These are phyloP conservation scores for Acleris holmiana DNA, from an alignment of 2,888 invertebrate genomes.

Conservation along the genomic window DNA sequence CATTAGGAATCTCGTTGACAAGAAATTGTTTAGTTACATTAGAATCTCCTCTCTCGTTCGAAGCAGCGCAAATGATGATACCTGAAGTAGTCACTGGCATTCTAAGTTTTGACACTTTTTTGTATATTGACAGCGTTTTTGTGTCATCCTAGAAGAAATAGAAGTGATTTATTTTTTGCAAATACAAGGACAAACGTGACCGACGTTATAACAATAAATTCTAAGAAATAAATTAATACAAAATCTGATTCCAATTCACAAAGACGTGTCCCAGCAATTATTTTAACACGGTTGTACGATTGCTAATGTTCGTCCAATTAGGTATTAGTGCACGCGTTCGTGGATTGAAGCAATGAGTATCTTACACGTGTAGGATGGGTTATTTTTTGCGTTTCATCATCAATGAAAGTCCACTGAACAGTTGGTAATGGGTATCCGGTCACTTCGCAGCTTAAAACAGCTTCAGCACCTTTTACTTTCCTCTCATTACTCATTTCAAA, in stretches of 20 bases:
- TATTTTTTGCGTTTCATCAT: slow-evolving; percentile 41
- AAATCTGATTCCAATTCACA: too few species aligned
- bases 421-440: slow-evolving; percentile 62
- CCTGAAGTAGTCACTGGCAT: slow-evolving; percentile 52
- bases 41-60: background rate
- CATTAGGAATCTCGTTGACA: slow-evolving; percentile 62
- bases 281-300: too few species aligned
- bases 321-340: too few species aligned
- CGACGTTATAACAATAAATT: too few species aligned
- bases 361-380: background rate
- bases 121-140: slow-evolving; percentile 45
- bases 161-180: background rate
- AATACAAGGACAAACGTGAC: background rate
- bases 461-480: slow-evolving; percentile 48
- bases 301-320: too few species aligned
- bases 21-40: slow-evolving; percentile 48
- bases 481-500: slow-evolving; percentile 48
- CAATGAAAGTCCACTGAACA: slow-evolving; percentile 60
- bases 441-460: slow-evolving; percentile 57
- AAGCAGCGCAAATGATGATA: slow-evolving; percentile 61
- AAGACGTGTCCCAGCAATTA: too few species aligned
- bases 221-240: too few species aligned
- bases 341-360: background rate
- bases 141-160: slow-evolving; percentile 47
- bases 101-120: slow-evolving; percentile 52